These are phyloP conservation scores for Gymnobelideus leadbeateri DNA, from an alignment of 2,113 vertebrate genomes.

Conservation along the genomic window DNA sequence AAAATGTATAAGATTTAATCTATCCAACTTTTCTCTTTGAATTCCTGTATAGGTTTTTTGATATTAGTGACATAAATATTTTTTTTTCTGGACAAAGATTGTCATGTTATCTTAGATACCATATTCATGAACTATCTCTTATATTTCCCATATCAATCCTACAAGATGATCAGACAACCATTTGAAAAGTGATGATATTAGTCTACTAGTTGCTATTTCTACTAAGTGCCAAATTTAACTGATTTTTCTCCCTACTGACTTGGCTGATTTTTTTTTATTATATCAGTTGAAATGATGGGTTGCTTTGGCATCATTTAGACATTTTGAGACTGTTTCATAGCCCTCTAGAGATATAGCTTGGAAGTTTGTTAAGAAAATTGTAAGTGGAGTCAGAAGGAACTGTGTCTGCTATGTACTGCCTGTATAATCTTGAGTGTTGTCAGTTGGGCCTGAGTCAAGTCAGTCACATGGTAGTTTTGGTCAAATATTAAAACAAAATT, in stretches of 20 bases:
- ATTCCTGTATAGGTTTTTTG: conserved; percentile 34
- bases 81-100: conserved; percentile 54
- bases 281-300: conserved; percentile 51
- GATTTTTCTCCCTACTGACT: conserved; percentile 35
- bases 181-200: conserved; percentile 32
- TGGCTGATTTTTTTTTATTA: conserved; percentile 45
- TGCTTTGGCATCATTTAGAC: conserved; percentile 34
- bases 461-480: not conserved
- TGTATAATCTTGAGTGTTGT: not conserved
- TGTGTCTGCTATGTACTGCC: not conserved
- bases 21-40: conserved; percentile 42
- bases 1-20: conserved; percentile 46
- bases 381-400: not conserved
- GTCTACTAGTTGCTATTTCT: not conserved
- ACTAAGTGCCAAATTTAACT: conserved; percentile 29
- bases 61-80: conserved; percentile 45
- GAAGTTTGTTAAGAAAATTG: not conserved
- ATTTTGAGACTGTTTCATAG: not conserved
- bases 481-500: not conserved
- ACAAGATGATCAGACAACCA: conserved; percentile 35
- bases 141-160: conserved; percentile 61
- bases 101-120: conserved; percentile 54
- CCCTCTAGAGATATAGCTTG: not conserved
- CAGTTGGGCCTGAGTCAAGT: not conserved
- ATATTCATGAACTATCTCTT: conserved; percentile 36